Evolutionary conservation across 2,113 vertebrate genomes (phyloP), one percentile per base, ranked within the genome.

Genomic region (Menidia beryllina): DNA sequence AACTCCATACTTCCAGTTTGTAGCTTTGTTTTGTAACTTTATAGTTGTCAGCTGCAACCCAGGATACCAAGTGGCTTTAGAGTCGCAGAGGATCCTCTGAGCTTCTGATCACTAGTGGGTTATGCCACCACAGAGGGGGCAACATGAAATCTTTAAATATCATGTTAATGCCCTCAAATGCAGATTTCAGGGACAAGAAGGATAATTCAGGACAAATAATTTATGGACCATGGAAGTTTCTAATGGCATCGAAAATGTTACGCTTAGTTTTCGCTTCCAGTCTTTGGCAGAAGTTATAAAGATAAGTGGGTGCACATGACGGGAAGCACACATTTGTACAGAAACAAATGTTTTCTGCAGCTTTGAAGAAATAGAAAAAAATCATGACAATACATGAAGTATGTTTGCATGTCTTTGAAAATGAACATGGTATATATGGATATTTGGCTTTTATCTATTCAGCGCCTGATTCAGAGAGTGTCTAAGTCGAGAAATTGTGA

Each of bases 111-210:
- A 14, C 12, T 47, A 2, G 13, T 34, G 43, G 9, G 15, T 39
- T 27, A 38, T 49, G 41, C 23, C 51, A 62, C 48, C 51, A 30
- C n/a, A 55, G 41, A 72, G 52, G 59, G 36, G 26, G 41, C 11
- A 15, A 64, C 10, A 26, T 50, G 26, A 50, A 23, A 21, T 62
- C 0, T 55, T 62, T 54, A 53, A 72, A 48, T 72, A 21, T 23
- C 14, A 39, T 38, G 25, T 9, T 41, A 24, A 49, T 58, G 39
- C 17, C 27, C n/a, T 26, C 4, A 11, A 27, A 36, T 30, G 0
- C 43, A 48, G 20, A n/a, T 43, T 73, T 5, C 14, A 43, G 41
- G 15, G 1, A 43, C 1, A 13, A 17, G 41, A 43, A 12, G 13
- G 41, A 17, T 5, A 43, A 43, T 43, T 14, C 14, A 17, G 15